Conservation (phyloP, 2,888 invertebrate genomes). For the Hydraecia micacea region DNA sequence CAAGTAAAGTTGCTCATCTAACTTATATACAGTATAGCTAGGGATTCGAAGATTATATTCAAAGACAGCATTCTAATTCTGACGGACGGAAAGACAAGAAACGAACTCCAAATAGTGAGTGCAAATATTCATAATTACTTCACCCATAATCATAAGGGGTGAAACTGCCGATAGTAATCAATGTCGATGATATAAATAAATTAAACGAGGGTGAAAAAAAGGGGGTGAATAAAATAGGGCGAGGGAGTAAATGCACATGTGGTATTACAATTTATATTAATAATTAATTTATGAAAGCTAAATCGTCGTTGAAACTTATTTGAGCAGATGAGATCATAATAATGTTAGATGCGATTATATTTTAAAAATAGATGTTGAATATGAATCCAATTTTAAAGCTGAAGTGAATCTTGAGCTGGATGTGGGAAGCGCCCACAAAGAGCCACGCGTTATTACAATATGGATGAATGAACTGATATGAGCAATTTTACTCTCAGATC, state of each 20-base stretch:
- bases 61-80: not conserved
- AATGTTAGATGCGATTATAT: not conserved
- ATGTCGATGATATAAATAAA: conserved; percentile 66
- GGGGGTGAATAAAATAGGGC: conserved; percentile 36
- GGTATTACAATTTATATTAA: conserved; percentile 40
- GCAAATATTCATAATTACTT: conserved; percentile 56
- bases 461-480: not conserved
- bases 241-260: conserved; percentile 53
- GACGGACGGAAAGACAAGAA: not conserved
- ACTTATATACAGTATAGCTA: not conserved
- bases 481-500: not conserved
- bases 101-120: conserved; percentile 9
- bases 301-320: conserved; percentile 2
- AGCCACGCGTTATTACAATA: not conserved
- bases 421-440: not conserved
- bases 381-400: not conserved
- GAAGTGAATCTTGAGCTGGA: not conserved
- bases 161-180: conserved; percentile 66
- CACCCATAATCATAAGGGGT: conserved; percentile 38
- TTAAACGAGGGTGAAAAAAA: conserved; percentile 39
- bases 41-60: not conserved
- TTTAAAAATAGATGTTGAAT: not conserved
- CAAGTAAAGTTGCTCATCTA: conserved; percentile 1
- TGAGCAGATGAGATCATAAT: conserved; percentile 7
- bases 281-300: conserved; percentile 9